Evolutionary conservation across 1,140 invertebrate genomes (phyloP), one percentile per base, ranked within the genome.

Genomic region (Branchinecta lynchi): DNA sequence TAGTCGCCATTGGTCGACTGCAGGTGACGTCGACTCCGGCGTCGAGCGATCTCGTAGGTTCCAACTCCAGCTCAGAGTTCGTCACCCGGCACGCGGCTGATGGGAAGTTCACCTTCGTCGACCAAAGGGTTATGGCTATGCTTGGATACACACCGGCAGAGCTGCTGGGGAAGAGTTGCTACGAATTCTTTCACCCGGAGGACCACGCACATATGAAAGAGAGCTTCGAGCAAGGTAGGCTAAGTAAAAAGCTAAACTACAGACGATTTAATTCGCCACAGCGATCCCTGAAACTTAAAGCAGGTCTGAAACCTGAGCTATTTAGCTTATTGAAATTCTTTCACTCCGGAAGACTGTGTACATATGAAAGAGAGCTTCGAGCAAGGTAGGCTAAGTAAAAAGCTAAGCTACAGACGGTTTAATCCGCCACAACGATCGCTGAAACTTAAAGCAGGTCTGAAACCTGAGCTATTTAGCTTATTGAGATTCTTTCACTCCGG

Each of bases 301-400:
- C 5, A 1, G 32, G 5, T 32, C 32, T 32, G 32, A 32, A 32
- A 32, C 32, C 32, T 32, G 32, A 32, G 5, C 32, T 32, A 32
- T 32, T 32, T 5, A 32, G 32, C 5, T 32, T 95, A 92, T 78
- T 97, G 95, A 77, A 94, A 98, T 73, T 96, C 95, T 78, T 94
- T 96, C 77, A 93, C 98, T 78, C 89, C 89, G 0, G 95, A 98
- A 76, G 95, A 98, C 80, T 87, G 92, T 75, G 87, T 86, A 45
- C 93, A 96, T 76, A 96, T 98, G 90, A 92, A 94, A 76, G 95
- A 98, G 76, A 96, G 90, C 77, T 98, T 98, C 80, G 93, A 98
- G 76, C 92, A 96, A 87, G 92, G 91, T 92, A 66, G 68, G 17
- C n/a, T n/a, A 45, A 60, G 66, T 69, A 69, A 32, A 1, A 32